A percentile compares a stretch with the other conserved stretches of the same genome.
phyloP scores from a whole-genome alignment of 2,113 vertebrate genomes.

The Psettodes erumei region DNA sequence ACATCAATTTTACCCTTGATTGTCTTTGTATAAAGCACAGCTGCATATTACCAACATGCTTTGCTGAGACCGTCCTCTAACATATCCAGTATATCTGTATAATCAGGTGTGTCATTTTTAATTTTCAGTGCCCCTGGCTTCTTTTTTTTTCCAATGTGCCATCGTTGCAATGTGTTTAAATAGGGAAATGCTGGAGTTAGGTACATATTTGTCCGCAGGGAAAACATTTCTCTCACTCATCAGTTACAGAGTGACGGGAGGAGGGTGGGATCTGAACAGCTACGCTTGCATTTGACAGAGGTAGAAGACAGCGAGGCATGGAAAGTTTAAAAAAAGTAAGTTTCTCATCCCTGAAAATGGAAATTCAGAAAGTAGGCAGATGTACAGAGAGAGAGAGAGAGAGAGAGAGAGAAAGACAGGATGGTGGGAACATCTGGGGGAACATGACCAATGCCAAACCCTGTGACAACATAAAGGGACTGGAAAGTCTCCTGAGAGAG shows the following conservation, averaged over 20 bases:
- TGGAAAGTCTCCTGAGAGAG: conserved; percentile 62
- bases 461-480: conserved; percentile 62
- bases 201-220: conserved; percentile 27
- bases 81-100: too few relatives aligned
- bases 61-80: neutral
- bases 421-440: conserved; percentile 76
- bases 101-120: neutral
- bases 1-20: neutral
- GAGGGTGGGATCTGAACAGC: conserved; percentile 15
- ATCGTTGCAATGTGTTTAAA: conserved; percentile 15
- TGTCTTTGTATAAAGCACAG: conserved; percentile 14
- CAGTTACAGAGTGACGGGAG: conserved; percentile 10
- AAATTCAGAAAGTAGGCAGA: conserved; percentile 58
- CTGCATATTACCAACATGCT: neutral
- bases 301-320: conserved; percentile 54
- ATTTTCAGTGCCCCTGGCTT: neutral
- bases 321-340: conserved; percentile 61
- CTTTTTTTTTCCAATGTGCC: neutral
- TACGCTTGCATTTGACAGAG: conserved; percentile 47
- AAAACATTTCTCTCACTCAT: conserved; percentile 34
- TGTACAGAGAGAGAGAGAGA: too few relatives aligned
- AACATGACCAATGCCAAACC: conserved; percentile 60
- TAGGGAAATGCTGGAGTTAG: conserved; percentile 23
- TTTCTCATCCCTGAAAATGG: conserved; percentile 66
- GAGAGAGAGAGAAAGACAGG: conserved; percentile 23